Base-by-base conservation (phyloP, 2,888 invertebrate species). In the Meghimatium bilineatum region DNA sequence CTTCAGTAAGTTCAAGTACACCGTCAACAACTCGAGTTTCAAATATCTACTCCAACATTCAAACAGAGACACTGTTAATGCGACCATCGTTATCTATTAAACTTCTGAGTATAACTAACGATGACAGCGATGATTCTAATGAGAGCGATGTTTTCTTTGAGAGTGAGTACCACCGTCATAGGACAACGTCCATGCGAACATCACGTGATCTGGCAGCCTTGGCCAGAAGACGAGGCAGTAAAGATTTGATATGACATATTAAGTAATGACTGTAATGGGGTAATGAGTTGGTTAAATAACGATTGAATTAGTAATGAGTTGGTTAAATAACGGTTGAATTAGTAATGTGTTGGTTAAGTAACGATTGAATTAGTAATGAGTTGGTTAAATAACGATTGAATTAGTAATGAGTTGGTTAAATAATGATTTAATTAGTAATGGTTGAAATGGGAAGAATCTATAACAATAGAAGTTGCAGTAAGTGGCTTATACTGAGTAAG, bases 151-250 rank as follows among this genome's bases (percentile, higher is more conserved):
- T 85, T 29, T 86, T 88, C 20, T 87, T 87, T 12, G 87, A 87
- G 1, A 77, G 79, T 23, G 80, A 87, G 49, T 82, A 82, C n/a
- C 90, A 88, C 78, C 85, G 91, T n/a, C 90, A 89, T 8, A 86
- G 91, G 17, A 91, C 91, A 32, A 88, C 88, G 23, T 91, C 91
- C 38, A 90, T 91, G 89, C 88, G 89, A 88, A 91, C 91, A 6
- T 90, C 90, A 49, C 86, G 91, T 85, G 91, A 91, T 87, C 85
- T 91, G 66, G 90, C 91, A 20, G 90, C 91, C 10, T 77, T 90
- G 34, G 91, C 91, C 72, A 89, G 91, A 83, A 80, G 91, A 79
- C 84, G 91, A n/a, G 91, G 91, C 1, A 91, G 90, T 81, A 91
- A 91, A 78, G 90, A 91, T 75, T 83, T 91, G 44, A 74, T 74